A percentile compares a stretch with the other conserved stretches of the same genome.
Conservation (phyloP, 2,113 vertebrate genomes). For the Phrynosoma platyrhinos region DNA sequence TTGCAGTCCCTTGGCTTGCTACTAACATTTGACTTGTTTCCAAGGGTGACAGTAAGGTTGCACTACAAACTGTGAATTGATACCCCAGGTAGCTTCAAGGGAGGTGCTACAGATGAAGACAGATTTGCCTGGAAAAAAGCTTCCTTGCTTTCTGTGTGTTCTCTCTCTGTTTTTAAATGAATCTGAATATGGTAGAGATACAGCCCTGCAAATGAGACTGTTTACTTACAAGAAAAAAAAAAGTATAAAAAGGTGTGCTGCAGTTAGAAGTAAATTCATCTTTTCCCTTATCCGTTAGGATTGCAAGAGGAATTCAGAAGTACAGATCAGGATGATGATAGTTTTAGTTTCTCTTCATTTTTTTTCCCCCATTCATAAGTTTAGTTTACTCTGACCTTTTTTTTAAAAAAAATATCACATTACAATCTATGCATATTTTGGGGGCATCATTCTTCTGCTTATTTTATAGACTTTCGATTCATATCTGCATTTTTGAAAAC, state of each 20-base stretch:
- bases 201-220: constrained; percentile 28
- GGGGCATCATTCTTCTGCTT: no score
- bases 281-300: not conserved
- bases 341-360: no score
- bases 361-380: no score
- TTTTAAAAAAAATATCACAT: no score
- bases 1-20: constrained; percentile 43
- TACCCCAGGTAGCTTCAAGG: not conserved
- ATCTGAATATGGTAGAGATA: not conserved
- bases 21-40: constrained; percentile 56
- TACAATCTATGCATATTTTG: no score
- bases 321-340: not conserved
- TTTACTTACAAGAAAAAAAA: constrained; percentile 16
- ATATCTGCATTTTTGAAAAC: no score
- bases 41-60: constrained; percentile 18
- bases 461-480: no score
- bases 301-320: not conserved
- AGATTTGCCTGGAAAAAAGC: not conserved
- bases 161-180: not conserved
- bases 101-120: not conserved
- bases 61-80: constrained; percentile 12
- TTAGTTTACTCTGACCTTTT: no score
- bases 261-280: not conserved
- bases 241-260: not conserved
- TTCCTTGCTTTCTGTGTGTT: no score